Conservation (phyloP, 1,140 invertebrate species). For the Hylaeus anthracinus region DNA sequence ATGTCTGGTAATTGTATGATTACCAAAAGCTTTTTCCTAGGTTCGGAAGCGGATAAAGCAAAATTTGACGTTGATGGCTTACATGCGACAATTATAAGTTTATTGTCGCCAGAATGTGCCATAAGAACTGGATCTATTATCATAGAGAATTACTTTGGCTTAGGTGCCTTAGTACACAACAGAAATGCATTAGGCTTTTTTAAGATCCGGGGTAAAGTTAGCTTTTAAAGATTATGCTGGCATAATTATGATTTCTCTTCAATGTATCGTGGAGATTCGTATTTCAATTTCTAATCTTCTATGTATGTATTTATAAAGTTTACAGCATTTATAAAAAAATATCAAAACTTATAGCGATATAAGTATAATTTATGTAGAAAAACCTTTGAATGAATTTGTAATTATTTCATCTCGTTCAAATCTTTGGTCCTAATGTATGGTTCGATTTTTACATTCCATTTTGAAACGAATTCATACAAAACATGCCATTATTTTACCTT, state of each 20-base stretch:
- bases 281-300: neutral
- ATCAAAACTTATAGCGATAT: conserved; percentile 1
- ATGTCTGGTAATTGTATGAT: neutral
- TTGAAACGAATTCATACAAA: neutral
- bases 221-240: conserved; percentile 84
- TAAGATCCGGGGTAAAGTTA: conserved; percentile 91
- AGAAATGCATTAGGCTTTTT: conserved; percentile 91
- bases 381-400: neutral
- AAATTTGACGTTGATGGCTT: conserved; percentile 84
- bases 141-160: conserved; percentile 90
- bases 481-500: too few species aligned
- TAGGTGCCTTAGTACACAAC: conserved; percentile 91
- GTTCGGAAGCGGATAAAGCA: conserved; percentile 76
- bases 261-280: neutral
- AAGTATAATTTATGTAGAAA: conserved; percentile 9
- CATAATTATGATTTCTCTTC: neutral
- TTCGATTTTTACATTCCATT: neutral
- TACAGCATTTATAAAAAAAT: conserved; percentile 42
- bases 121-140: conserved; percentile 85
- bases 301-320: conserved; percentile 17
- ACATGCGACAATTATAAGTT: conserved; percentile 70
- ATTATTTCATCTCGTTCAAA: neutral
- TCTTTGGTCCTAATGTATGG: neutral
- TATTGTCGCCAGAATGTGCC: conserved; percentile 62
- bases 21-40: conserved; percentile 30